Evolutionary conservation across 1,140 invertebrate genomes (phyloP).

Genomic region (Euura lappo): DNA sequence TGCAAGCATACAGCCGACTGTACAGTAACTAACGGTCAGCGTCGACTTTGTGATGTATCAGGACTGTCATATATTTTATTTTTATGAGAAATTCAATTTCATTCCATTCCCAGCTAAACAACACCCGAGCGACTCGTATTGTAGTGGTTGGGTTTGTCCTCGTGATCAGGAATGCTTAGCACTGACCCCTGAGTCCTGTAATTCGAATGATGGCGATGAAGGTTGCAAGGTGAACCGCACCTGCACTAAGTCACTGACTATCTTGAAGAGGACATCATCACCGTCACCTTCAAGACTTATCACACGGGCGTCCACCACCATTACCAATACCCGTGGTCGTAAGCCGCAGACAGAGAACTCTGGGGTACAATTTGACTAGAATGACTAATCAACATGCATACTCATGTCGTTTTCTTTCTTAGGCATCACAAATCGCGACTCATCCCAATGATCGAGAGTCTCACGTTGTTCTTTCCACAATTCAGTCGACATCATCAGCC

Average conservation of each 20-base stretch:
- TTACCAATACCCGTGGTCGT: background rate
- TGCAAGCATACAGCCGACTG: slow-evolving; percentile 46
- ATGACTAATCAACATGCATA: too few species aligned
- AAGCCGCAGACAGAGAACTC: too few species aligned
- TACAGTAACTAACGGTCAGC: slow-evolving; percentile 24
- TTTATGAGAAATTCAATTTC: background rate
- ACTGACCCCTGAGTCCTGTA: slow-evolving; percentile 26
- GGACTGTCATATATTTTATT: too few species aligned
- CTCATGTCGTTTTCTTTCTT: too few species aligned
- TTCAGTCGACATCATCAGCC: background rate
- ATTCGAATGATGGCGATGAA: slow-evolving; percentile 27
- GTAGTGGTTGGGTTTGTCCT: slow-evolving; percentile 50
- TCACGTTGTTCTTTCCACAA: background rate
- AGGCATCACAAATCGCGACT: too few species aligned
- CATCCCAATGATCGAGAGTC: too few species aligned
- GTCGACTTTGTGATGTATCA: background rate
- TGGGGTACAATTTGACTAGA: too few species aligned
- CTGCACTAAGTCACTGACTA: slow-evolving; percentile 20
- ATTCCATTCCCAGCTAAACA: slow-evolving; percentile 26
- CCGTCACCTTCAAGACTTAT: background rate
- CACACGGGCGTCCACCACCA: background rate
- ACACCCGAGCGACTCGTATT: slow-evolving; percentile 24
- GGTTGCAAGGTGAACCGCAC: slow-evolving; percentile 34
- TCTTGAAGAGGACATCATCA: background rate
- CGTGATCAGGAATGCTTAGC: slow-evolving; percentile 32